Conservation (phyloP, 1,140 invertebrate species). For the Ridgeia piscesae region DNA sequence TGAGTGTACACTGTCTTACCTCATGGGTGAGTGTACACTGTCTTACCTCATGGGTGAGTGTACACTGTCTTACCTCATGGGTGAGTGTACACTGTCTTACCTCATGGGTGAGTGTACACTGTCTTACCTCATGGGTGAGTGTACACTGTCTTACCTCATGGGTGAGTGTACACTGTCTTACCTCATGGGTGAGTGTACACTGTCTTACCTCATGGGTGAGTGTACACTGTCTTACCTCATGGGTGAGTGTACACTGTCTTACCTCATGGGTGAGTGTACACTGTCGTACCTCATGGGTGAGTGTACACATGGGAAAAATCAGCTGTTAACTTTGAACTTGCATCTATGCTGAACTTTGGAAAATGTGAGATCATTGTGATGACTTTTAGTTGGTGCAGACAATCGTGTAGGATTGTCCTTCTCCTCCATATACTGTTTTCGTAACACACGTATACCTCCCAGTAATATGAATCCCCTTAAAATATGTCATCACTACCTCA, state of each 20-base stretch:
- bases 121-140: background rate
- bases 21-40: background rate
- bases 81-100: background rate
- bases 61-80: background rate
- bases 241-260: background rate
- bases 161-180: background rate
- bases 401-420: background rate
- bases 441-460: too few species aligned
- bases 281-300: background rate
- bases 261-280: background rate
- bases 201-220: background rate
- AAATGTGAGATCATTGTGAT: too few species aligned
- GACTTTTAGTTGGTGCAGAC: too few species aligned
- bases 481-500: background rate
- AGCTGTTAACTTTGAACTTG: background rate
- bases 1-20: background rate
- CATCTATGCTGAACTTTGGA: background rate
- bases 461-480: background rate
- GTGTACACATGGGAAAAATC: background rate
- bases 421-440: background rate
- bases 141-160: background rate
- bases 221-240: background rate
- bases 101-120: background rate
- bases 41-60: background rate
- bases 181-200: background rate